Evolutionary conservation across 2,797 vertebrate species (phyloP), one percentile per base, ranked within the genome.

Genomic region (Tokudaia muenninki): DNA sequence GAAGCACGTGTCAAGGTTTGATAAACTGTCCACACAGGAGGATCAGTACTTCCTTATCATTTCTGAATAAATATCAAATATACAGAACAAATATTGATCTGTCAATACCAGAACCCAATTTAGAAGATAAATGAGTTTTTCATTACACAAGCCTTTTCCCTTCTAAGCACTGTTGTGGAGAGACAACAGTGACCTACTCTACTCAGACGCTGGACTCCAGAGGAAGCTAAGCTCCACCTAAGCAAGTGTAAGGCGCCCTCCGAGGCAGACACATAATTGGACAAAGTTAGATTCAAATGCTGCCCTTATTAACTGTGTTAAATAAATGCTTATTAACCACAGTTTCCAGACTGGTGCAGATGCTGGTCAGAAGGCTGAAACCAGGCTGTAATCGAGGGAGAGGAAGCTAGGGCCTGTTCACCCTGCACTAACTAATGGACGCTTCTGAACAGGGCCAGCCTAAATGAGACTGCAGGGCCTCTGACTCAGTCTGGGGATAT

Each of bases 101-200:
- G 59, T 34, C 74, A 67, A 87, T 41, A 74, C 47, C 61, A 41
- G n/a, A 63, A 78, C 14, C 19, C 37, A 63, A 14, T 34, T 65
- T 94, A n/a, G 92, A 97, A 87, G 78, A 52, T 22, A 37, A 95
- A 80, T 87, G 61, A 94, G 65, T 70, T 91, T 84, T 50, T 75
- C 55, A 72, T 81, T 77, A 31, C 31, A 89, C 34, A 59, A 37
- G 72, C 52, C 57, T 47, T 82, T 82, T 70, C 41, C 61, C 19
- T 26, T 44, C 50, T 87, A 65, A 93, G 87, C 55, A 77, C 7
- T 24, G 87, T 19, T 93, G 70, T 41, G 55, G 31, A 19, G 83
- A 50, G 47, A 52, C 14, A 52, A 17, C 19, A 52, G 21, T n/a
- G 44, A 19, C 63, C 11, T 31, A 4, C 22, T 37, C 83, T 67